Percentiles rank a stretch among this genome's conserved stretches.
Conservation (phyloP, 2,888 invertebrate species). For the Melangyna quadrimaculata region DNA sequence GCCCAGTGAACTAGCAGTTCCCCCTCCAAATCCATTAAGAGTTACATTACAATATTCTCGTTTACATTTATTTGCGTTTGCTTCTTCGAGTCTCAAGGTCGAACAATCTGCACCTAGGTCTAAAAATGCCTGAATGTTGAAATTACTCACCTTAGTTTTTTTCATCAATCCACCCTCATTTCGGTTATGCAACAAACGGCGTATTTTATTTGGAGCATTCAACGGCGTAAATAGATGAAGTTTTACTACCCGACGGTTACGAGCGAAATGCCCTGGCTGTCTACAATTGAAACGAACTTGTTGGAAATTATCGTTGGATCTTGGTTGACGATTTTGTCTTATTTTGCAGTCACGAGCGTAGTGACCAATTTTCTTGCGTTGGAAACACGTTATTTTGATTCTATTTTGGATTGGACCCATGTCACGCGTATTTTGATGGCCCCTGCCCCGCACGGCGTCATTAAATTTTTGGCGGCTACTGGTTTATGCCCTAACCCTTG, state of each 20-base stretch:
- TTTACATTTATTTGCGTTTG: too few relatives aligned
- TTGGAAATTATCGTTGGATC: too few relatives aligned
- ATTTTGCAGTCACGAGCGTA: too few relatives aligned
- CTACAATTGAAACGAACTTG: too few relatives aligned
- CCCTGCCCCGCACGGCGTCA: background rate
- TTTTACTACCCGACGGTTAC: too few relatives aligned
- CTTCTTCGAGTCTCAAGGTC: too few relatives aligned
- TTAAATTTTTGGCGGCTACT: background rate
- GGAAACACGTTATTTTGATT: background rate
- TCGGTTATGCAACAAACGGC: background rate
- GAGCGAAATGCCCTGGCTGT: too few relatives aligned
- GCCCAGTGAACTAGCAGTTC: background rate
- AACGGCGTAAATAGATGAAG: too few relatives aligned
- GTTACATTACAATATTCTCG: too few relatives aligned
- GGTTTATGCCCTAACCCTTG: background rate
- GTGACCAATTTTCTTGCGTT: too few relatives aligned
- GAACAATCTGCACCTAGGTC: too few relatives aligned
- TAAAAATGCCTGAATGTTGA: background rate
- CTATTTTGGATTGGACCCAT: background rate
- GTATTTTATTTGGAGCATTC: background rate
- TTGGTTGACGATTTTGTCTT: too few relatives aligned
- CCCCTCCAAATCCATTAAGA: background rate
- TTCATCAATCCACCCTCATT: background rate
- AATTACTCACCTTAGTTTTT: background rate
- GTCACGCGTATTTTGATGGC: background rate